phyloP scores from a whole-genome alignment of 2,797 vertebrate genomes.

The Ciconia nigra region DNA sequence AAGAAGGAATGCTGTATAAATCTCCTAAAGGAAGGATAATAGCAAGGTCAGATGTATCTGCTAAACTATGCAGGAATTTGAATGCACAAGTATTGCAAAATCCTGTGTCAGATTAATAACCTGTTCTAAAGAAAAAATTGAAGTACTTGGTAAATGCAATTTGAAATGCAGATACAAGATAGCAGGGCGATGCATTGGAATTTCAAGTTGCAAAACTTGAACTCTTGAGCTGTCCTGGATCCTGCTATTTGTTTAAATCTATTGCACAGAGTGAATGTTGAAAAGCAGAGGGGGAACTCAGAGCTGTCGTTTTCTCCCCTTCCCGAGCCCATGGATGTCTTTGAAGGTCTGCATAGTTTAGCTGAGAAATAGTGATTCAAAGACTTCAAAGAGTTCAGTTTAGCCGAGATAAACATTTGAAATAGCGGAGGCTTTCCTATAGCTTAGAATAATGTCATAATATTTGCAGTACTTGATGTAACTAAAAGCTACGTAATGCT shows the following conservation, averaged over 20 bases:
- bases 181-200: neutral
- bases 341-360: neutral
- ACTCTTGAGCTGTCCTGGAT: neutral
- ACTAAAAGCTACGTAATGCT: neutral
- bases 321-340: neutral
- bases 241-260: neutral
- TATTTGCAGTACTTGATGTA: neutral
- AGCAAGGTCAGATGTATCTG: neutral
- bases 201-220: conserved; percentile 27
- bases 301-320: neutral
- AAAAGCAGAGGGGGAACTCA: neutral
- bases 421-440: neutral
- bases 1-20: conserved; percentile 57
- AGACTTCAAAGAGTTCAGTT: conserved; percentile 28
- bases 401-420: conserved; percentile 22
- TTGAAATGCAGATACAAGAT: conserved; percentile 16
- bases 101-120: conserved; percentile 37
- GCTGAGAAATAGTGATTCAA: neutral
- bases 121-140: neutral
- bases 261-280: neutral
- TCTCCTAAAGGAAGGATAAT: conserved; percentile 61
- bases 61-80: neutral
- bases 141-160: conserved; percentile 8
- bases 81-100: conserved; percentile 32
- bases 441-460: neutral